These are phyloP conservation scores for Scelioninae gen. 2 DNA, from an alignment of 2,888 invertebrate species.

Conservation along the genomic window DNA sequence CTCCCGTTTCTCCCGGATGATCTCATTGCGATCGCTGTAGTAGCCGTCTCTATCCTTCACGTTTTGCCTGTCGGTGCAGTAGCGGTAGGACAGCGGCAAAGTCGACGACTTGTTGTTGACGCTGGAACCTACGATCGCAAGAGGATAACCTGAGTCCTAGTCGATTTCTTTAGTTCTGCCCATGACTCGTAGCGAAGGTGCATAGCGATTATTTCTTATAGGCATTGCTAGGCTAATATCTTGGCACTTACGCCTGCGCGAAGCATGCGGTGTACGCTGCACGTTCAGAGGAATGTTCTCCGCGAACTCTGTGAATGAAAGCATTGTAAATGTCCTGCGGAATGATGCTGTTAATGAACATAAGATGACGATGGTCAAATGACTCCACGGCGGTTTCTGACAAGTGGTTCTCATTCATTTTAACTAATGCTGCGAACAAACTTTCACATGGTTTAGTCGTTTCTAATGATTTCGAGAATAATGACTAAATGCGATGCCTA, in stretches of 20 bases:
- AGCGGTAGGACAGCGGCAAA: conserved; percentile 86
- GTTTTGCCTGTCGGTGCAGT: conserved; percentile 78
- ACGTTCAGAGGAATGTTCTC: conserved; percentile 90
- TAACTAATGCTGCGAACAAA: conserved; percentile 22
- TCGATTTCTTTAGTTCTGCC: conserved; percentile 55
- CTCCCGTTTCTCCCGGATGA: conserved; percentile 84
- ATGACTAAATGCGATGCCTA: too few species aligned
- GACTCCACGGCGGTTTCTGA: conserved; percentile 20
- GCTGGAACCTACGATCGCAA: conserved; percentile 77
- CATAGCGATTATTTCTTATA: conserved; percentile 58
- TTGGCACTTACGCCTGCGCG: conserved; percentile 86
- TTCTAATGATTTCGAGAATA: too few species aligned
- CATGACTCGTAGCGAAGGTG: conserved; percentile 53
- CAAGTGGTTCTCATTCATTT: conserved; percentile 50
- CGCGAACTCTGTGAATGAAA: conserved; percentile 83
- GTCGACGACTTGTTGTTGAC: conserved; percentile 90
- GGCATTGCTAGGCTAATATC: conserved; percentile 60
- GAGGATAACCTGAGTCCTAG: conserved; percentile 59
- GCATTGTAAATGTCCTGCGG: conserved; percentile 54
- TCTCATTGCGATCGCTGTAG: conserved; percentile 92
- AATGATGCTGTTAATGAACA: conserved; percentile 44
- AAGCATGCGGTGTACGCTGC: conserved; percentile 90
- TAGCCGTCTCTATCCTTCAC: conserved; percentile 88
- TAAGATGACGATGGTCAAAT: conserved; percentile 16
- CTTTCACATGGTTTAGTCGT: conserved; percentile 9